Evolutionary conservation across 2,113 vertebrate genomes (phyloP), one percentile per base, ranked within the genome.

Genomic region (Rallus limicola): DNA sequence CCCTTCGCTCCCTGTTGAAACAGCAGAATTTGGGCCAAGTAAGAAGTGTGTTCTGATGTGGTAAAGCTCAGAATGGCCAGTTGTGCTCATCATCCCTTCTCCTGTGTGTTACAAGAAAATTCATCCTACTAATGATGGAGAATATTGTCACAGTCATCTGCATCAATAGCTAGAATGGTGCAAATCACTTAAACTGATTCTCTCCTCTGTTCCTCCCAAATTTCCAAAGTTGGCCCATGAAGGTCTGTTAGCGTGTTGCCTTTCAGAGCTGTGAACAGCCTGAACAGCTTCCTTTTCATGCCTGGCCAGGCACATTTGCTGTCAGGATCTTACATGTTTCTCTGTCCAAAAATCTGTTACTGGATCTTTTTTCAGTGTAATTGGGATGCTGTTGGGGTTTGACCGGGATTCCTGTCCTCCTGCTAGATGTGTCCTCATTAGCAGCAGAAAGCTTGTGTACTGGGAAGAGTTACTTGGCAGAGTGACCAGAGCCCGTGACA

Each of bases 1-100:
- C 34, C 17, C 29, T 77, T 28, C 3, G 4, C 55, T 62, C 23
- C 20, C 34, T 26, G 44, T 59, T 56, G 48, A 64, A 92, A 56
- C n/a, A 42, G 62, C 60, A 15, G 7, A 53, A 74, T 80, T 52
- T n/a, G 28, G 8, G 16, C n/a, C 55, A 28, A 67, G 26, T 59
- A 20, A 34, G 34, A 92, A 65, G 6, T 8, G 2, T 33, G 6
- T 2, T 0, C 82, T 80, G 36, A n/a, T 18, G 8, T 0, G n/a
- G 24, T 0, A 2, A 65, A 38, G 33, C 59, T 89, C 46, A 75
- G 63, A 81, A 40, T 17, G 10, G 36, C 53, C 0, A 1, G 28
- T 85, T 59, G 33, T 10, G 34, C 16, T 86, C 6, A 13, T 69
- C 34, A 64, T 88, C 13, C 16, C 13, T 81, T 82, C 64, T 38